These are phyloP conservation scores for Craseonycteris thonglongyai DNA, from an alignment of 2,113 vertebrate species.

Conservation along the genomic window DNA sequence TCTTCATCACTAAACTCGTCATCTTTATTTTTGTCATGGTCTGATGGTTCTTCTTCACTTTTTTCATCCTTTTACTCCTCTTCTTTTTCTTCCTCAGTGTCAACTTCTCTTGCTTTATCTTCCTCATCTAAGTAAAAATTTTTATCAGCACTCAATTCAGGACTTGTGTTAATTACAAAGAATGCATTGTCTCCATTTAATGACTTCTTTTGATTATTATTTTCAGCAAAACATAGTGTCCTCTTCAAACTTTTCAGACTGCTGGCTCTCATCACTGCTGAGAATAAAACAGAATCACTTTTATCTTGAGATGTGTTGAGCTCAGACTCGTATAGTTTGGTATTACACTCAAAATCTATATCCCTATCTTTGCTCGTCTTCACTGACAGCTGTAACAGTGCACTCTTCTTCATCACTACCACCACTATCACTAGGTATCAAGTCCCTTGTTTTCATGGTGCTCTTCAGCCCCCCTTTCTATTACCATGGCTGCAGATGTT, in stretches of 20 bases:
- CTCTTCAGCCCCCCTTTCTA: not conserved
- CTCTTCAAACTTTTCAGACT: constrained; percentile 70
- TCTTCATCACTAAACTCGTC: constrained; percentile 82
- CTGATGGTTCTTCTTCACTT: constrained; percentile 81
- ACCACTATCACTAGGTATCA: not conserved
- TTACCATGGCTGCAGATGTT: constrained; percentile 44
- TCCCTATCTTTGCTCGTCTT: not conserved
- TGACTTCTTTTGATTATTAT: constrained; percentile 1
- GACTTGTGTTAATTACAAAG: constrained; percentile 91
- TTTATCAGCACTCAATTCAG: constrained; percentile 80
- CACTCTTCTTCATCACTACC: not conserved
- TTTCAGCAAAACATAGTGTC: constrained; percentile 43
- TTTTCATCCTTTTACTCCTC: constrained; percentile 3
- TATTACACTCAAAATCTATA: not conserved
- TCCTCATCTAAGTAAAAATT: constrained; percentile 82
- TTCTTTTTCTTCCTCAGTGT: constrained; percentile 44
- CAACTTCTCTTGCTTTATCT: constrained; percentile 36
- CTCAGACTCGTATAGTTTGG: not conserved
- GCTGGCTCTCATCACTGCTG: constrained; percentile 82
- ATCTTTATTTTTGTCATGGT: constrained; percentile 81
- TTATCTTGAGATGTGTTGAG: not conserved
- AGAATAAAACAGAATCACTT: constrained; percentile 67
- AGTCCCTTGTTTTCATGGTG: not conserved
- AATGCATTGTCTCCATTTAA: constrained; percentile 70
- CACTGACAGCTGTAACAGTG: not conserved